Base-by-base conservation (phyloP, 2,888 invertebrate species). In the Ophion slaviceki region DNA sequence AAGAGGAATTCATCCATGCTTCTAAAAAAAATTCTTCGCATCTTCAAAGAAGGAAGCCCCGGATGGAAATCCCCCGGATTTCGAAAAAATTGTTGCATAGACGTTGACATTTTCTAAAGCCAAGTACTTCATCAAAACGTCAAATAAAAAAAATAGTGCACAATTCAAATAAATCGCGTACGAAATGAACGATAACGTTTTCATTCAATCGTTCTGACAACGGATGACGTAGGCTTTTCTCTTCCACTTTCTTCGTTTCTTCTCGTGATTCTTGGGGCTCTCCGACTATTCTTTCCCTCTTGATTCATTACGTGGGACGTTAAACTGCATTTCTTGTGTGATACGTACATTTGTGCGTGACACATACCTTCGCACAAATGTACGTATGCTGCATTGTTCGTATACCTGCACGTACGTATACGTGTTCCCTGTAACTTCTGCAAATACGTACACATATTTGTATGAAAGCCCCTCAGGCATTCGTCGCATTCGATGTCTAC, bases 321-420 rank as follows among this genome's bases (percentile, higher is more conserved):
- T 81, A 91, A 91, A 91, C 92, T 90, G 92, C 92, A 92, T 92
- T 91, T 91, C 90, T 91, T 62, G 87, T 88, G 90, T n/a, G n/a
- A n/a, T n/a, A n/a, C n/a, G n/a, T n/a, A n/a, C n/a, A n/a, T n/a
- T n/a, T n/a, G 87, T 88, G 90, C 90, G 91, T 92, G 92, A 92
- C 91, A 90, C 91, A 80, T 80, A 90, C 80, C 88, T 81, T 77
- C 10, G 32, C 59, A 28, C 40, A 68, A 45, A 70, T 3, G 32
- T 24, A 70, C 11, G 75, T 67, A 57, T 36, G 28, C n/a, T 36
- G 20, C 71, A 53, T 72, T 71, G 36, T 64, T 36, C 24, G 47
- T 40, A 67, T 57, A 70, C 45, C 36, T 59, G 14, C 24, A 61
- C 32, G 45, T 28, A 74, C 36, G 32, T 36, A 64, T 32, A 66